Base-by-base conservation (phyloP, 2,888 invertebrate genomes). In the Imbricaverruca yamaguchii region DNA sequence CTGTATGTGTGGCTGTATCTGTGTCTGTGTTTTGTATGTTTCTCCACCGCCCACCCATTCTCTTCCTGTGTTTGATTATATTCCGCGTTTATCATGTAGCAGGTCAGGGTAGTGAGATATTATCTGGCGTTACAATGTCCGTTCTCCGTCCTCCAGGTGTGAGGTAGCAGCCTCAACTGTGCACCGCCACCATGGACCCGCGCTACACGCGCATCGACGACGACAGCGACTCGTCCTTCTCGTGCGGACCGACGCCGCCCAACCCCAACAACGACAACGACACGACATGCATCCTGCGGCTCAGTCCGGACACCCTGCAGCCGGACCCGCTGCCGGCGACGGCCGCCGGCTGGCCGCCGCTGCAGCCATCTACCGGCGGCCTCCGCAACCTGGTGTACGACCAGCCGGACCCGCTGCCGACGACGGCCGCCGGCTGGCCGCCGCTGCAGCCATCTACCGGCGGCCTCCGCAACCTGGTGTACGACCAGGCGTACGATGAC, bases 181-280 rank as follows among this genome's bases (percentile, higher is more conserved):
- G 12, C 15, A 59, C 53, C 15, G 15, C 74, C 6, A 13, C 53
- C 74, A 74, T 74, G 74, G 74, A 74, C 21, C 74, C 74, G 53
- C 74, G 74, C 74, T 74, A 74, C 53, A 74, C 53, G 74, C 53
- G 74, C 53, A 74, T 74, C 74, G 74, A 74, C 4, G 74, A 74
- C 21, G 74, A 74, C 74, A 74, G 74, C 74, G 74, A 74, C 74
- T 74, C 74, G 39, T 74, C 74, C 18, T 74, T 74, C 53, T 74
- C 74, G 53, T 74, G 74, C 74, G 74, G 74, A 7, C 74, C 74
- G 15, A 74, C 74, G 18, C 74, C 74, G 74, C 74, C 74, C 53
- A 74, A 74, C 53, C 74, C 74, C 74, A 74, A 74, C 18, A 74
- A 74, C 74, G 74, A 74, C 53, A 74, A 74, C 74, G 74, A 74